These are phyloP conservation scores for Sphaeridia pumilis DNA, from an alignment of 2,888 invertebrate species.

Conservation along the genomic window DNA sequence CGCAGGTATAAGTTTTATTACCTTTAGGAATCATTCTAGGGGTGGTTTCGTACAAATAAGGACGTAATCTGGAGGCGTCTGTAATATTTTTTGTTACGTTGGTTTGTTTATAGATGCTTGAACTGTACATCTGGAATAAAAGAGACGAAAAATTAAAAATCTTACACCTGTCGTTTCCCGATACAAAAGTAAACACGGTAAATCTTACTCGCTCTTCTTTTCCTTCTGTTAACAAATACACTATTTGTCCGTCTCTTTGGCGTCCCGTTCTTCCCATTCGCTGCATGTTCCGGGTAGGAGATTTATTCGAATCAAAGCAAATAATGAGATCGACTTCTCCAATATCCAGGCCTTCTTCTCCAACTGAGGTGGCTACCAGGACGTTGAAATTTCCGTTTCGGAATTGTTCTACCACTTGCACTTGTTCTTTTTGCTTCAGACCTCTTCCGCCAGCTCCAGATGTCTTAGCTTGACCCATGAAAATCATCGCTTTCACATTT, in stretches of 20 bases:
- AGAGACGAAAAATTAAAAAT: too few species aligned
- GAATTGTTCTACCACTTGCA: slow-evolving; percentile 58
- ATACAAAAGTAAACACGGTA: too few species aligned
- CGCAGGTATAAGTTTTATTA: too few species aligned
- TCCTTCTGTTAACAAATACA: slow-evolving; percentile 69
- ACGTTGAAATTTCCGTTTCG: slow-evolving; percentile 64
- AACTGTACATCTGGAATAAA: slow-evolving; percentile 38
- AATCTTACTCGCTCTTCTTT: slow-evolving; percentile 58
- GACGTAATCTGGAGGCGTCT: slow-evolving; percentile 24
- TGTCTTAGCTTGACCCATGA: slow-evolving; percentile 67
- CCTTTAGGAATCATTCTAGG: slow-evolving; percentile 59
- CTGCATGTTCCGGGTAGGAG: slow-evolving; percentile 71
- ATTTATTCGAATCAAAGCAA: slow-evolving; percentile 81
- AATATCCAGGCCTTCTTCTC: slow-evolving; percentile 89
- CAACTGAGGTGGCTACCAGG: slow-evolving; percentile 77
- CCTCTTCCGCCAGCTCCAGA: slow-evolving; percentile 45
- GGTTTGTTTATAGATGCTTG: slow-evolving; percentile 40
- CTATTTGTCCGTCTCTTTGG: slow-evolving; percentile 69
- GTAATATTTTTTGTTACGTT: slow-evolving; percentile 41
- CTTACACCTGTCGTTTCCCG: too few species aligned
- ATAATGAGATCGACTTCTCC: slow-evolving; percentile 87
- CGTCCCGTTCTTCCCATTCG: slow-evolving; percentile 83
- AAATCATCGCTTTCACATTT: slow-evolving; percentile 66
- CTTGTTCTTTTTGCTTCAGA: slow-evolving; percentile 71
- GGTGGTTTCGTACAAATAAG: slow-evolving; percentile 46